These are phyloP conservation scores for Sprattus sprattus DNA, from an alignment of 2,113 vertebrate genomes.

Conservation along the genomic window DNA sequence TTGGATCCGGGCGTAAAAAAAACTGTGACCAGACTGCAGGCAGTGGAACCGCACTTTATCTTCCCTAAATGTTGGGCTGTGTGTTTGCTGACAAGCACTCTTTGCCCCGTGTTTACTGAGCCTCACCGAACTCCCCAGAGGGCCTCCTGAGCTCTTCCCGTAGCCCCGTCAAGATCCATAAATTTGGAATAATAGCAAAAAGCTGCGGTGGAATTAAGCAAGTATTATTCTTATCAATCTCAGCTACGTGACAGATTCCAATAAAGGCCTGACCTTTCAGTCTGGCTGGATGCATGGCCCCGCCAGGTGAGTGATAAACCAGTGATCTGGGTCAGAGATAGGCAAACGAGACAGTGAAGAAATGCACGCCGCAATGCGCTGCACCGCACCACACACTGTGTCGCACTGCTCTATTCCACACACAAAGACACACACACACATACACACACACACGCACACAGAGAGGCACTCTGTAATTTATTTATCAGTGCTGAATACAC, in stretches of 20 bases:
- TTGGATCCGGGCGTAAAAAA: neutral
- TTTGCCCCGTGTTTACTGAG: constrained; percentile 11
- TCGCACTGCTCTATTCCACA: neutral
- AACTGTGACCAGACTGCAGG: neutral
- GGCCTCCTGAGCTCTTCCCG: neutral
- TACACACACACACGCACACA: neutral
- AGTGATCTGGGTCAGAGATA: constrained; percentile 59
- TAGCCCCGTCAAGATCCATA: constrained; percentile 48
- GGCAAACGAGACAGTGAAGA: constrained; percentile 25
- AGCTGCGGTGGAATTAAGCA: constrained; percentile 56
- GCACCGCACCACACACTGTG: neutral
- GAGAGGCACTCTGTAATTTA: constrained; percentile 37
- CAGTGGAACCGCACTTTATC: neutral
- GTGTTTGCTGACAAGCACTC: constrained; percentile 18
- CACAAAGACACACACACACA: neutral
- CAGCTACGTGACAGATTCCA: constrained; percentile 59
- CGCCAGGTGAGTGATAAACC: constrained; percentile 59
- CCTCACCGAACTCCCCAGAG: constrained; percentile 21
- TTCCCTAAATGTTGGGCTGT: constrained; percentile 25
- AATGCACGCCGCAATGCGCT: neutral
- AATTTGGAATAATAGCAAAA: constrained; percentile 58
- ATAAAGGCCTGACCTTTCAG: constrained; percentile 63
- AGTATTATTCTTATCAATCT: constrained; percentile 66
- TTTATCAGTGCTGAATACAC: constrained; percentile 54
- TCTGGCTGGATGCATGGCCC: constrained; percentile 51